A percentile compares a stretch with the other conserved stretches of the same genome.
phyloP scores from a whole-genome alignment of 2,888 invertebrate genomes.

The Ecliptopera silaceata region DNA sequence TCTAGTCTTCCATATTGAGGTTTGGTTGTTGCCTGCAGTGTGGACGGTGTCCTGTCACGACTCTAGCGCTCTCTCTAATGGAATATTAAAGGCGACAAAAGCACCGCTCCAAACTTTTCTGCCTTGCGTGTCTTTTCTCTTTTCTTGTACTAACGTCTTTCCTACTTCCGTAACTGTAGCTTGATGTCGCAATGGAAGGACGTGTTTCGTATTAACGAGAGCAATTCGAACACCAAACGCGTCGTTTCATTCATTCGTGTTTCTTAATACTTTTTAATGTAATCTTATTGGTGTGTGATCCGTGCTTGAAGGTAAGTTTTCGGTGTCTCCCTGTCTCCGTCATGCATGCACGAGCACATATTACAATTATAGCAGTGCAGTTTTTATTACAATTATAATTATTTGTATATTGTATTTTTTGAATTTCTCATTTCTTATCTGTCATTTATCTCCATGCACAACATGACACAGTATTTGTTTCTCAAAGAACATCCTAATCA shows the following conservation, averaged over 20 bases:
- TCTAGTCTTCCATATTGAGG: slow-evolving; percentile 75
- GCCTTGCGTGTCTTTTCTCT: slow-evolving; percentile 74
- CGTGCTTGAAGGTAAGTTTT: slow-evolving; percentile 71
- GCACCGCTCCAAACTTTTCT: slow-evolving; percentile 74
- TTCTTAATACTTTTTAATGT: slow-evolving; percentile 55
- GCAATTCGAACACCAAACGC: slow-evolving; percentile 51
- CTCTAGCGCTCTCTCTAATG: slow-evolving; percentile 54
- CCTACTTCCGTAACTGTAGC: slow-evolving; percentile 66
- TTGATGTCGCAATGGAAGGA: slow-evolving; percentile 73
- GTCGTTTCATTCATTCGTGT: slow-evolving; percentile 66
- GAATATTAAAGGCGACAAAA: slow-evolving; percentile 75
- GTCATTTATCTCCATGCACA: slow-evolving; percentile 72
- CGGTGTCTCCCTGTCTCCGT: slow-evolving; percentile 71
- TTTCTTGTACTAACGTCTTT: slow-evolving; percentile 69
- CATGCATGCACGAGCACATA: slow-evolving; percentile 69
- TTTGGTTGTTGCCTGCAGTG: slow-evolving; percentile 78
- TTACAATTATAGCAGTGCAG: too few relatives aligned
- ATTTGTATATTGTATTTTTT: slow-evolving; percentile 60
- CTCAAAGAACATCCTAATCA: slow-evolving; percentile 59
- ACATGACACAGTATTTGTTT: slow-evolving; percentile 64
- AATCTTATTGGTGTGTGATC: slow-evolving; percentile 51
- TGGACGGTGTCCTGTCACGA: slow-evolving; percentile 63
- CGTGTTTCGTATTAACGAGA: slow-evolving; percentile 52
- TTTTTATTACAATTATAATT: slow-evolving; percentile 51
- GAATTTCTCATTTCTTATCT: slow-evolving; percentile 66